Conservation (phyloP, 53 echinoderm and acorn worm species). For the Holothuria scabra region DNA sequence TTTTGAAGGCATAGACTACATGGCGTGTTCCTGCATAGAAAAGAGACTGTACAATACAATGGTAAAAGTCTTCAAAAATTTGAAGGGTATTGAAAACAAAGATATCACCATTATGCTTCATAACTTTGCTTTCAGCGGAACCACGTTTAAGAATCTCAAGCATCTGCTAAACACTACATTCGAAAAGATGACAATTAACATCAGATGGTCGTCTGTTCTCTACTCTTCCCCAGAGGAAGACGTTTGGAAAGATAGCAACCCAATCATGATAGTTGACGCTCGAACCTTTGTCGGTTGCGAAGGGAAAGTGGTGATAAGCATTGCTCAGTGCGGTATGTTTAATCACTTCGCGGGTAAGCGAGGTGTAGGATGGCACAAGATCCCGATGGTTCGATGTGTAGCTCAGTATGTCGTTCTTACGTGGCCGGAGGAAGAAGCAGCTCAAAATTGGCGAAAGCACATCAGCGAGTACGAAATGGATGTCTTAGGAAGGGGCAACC, state of each 20-base stretch:
- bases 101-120: constrained; percentile 28
- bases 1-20: neutral
- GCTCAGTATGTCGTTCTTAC: constrained; percentile 40
- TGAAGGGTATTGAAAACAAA: neutral
- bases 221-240: neutral
- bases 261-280: constrained; percentile 11
- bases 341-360: constrained; percentile 12
- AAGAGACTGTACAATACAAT: neutral
- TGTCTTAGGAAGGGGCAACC: constrained; percentile 14
- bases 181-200: neutral
- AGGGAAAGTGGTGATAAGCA: constrained; percentile 16
- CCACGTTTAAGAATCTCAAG: constrained; percentile 21
- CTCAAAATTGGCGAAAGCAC: constrained; percentile 28
- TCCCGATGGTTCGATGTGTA: constrained; percentile 30
- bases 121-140: constrained; percentile 30
- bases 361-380: constrained; percentile 36
- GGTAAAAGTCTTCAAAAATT: neutral
- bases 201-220: constrained; percentile 19
- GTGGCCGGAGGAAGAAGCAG: constrained; percentile 36
- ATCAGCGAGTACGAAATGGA: constrained; percentile 24
- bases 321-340: constrained; percentile 35
- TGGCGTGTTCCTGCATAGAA: constrained; percentile 17
- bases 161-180: constrained; percentile 19
- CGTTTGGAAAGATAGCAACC: neutral
- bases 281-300: constrained; percentile 42